Conservation (phyloP, 2,888 invertebrate genomes). For the Pseudanteris insignis region DNA sequence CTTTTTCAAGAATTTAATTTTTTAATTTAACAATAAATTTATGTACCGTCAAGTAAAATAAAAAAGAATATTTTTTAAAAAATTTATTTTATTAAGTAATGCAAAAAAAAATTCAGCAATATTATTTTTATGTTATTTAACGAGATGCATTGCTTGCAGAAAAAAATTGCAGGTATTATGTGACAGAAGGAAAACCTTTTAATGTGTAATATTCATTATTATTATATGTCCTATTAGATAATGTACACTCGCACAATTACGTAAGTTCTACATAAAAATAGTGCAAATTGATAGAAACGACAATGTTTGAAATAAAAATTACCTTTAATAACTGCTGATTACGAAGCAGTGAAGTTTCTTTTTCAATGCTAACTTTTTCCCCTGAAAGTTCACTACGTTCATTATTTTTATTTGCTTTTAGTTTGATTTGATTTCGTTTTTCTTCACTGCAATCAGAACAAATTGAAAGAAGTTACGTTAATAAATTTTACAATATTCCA, state of each 20-base stretch:
- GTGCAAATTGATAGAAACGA: slow-evolving; percentile 29
- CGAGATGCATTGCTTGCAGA: too few species aligned
- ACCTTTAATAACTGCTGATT: slow-evolving; percentile 59
- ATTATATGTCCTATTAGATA: slow-evolving; percentile 28
- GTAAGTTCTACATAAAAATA: slow-evolving; percentile 31
- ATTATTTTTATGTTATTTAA: too few species aligned
- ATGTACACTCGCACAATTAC: slow-evolving; percentile 14
- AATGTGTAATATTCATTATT: too few species aligned
- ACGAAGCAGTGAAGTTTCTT: slow-evolving; percentile 50
- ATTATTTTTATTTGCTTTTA: slow-evolving; percentile 15
- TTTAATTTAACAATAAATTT: too few species aligned
- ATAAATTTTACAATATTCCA: too few species aligned
- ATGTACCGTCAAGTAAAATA: too few species aligned
- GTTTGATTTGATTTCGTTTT: slow-evolving; percentile 31
- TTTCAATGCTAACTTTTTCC: slow-evolving; percentile 45
- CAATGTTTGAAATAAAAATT: slow-evolving; percentile 32
- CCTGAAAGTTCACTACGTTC: slow-evolving; percentile 24
- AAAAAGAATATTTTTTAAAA: too few species aligned
- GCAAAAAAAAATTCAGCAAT: too few species aligned
- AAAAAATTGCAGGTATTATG: too few species aligned
- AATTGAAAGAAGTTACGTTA: too few species aligned
- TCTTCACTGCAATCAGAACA: slow-evolving; percentile 46
- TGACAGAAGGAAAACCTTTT: not conserved
- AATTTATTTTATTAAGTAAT: too few species aligned
- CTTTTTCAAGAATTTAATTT: too few species aligned